These are phyloP conservation scores for Petaurus breviceps DNA, from an alignment of 2,113 vertebrate species.

Conservation along the genomic window DNA sequence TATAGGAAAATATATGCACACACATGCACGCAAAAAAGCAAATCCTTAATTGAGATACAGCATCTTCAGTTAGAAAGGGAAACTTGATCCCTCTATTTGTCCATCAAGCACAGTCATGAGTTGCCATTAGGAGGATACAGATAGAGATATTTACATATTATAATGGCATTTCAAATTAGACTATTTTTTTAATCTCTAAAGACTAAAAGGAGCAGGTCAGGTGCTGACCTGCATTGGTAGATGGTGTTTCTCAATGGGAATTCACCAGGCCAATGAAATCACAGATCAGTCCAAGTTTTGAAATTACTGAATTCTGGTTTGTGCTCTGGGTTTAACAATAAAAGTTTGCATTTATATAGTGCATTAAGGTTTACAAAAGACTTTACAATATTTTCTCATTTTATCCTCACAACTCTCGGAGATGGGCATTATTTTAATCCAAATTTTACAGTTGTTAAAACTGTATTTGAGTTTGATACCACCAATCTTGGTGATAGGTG, in stretches of 20 bases:
- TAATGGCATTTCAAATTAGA: background rate
- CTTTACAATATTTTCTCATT: background rate
- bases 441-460: background rate
- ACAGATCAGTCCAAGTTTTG: background rate
- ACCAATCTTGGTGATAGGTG: background rate
- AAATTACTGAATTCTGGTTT: background rate
- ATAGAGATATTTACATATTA: background rate
- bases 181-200: no score
- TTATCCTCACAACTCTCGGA: background rate
- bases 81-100: background rate
- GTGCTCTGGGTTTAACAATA: background rate
- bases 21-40: constrained; percentile 11
- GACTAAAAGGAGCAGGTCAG: background rate
- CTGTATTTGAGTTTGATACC: background rate
- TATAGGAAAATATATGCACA: constrained; percentile 29
- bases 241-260: background rate
- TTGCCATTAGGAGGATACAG: background rate
- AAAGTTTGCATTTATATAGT: background rate
- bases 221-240: background rate
- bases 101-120: background rate
- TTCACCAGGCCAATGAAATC: background rate
- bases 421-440: background rate
- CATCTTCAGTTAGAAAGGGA: background rate
- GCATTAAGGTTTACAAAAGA: no score
- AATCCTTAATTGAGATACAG: constrained; percentile 31